Base-by-base conservation (phyloP, 1,140 invertebrate species). In the Drosophila ambigua region DNA sequence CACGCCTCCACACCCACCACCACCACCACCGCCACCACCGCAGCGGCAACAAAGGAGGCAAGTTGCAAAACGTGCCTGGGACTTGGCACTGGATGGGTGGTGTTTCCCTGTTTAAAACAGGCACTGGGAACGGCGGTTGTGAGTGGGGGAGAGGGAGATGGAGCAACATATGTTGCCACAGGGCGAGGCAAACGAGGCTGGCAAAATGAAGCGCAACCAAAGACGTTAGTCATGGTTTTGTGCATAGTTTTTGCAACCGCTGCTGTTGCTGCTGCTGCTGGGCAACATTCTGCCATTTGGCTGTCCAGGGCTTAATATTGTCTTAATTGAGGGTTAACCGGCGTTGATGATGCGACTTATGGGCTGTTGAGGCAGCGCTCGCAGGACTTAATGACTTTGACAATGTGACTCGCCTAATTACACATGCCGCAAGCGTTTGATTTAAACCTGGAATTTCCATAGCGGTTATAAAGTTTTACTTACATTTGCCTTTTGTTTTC, bases 291-390 rank as follows among this genome's bases (percentile, higher is more conserved):
- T 53, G 74, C 54, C 61, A 66, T 66, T 73, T 67, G 46, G 52
- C 54, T 76, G 85, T 66, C 74, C 78, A 79, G 67, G 65, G 84
- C 83, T 91, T 91, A 91, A 91, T 91, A 88, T 90, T 91, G 82
- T 91, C 85, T 91, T 91, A 91, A 91, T 91, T 91, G 90, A 90
- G 90, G 90, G 90, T 91, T 91, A 91, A 91, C 90, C 90, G 90
- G 85, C 90, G 90, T 91, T 91, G 90, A 91, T 91, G 85, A 91
- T 88, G 90, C 85, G 87, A 76, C 79, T 89, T 88, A 88, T 88
- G 83, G 84, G 84, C 62, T 82, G 76, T 58, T 73, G 71, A 65
- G 75, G 45, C 57, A 44, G 58, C 48, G 53, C 45, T 13, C 39
- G n/a, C 44, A 54, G 55, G 71, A 91, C 85, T 91, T 91, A 91